These are phyloP conservation scores for Sebastes fasciatus DNA, from an alignment of 2,113 vertebrate species.

Conservation along the genomic window DNA sequence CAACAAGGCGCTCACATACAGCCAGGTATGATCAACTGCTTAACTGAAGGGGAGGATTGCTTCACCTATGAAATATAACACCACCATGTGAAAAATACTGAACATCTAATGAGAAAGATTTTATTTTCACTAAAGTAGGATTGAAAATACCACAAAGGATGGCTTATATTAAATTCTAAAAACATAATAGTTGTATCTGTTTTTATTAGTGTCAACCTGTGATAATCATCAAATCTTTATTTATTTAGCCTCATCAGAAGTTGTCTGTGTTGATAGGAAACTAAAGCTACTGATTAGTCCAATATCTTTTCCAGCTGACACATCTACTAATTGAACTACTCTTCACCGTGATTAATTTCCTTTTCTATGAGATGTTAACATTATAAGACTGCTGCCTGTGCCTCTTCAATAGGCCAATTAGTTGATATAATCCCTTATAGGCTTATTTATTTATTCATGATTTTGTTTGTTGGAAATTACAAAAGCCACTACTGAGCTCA, in stretches of 20 bases:
- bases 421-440: background rate
- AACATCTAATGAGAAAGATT: background rate
- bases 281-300: background rate
- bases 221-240: background rate
- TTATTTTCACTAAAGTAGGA: background rate
- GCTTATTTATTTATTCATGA: background rate
- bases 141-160: background rate
- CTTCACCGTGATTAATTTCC: background rate
- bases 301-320: background rate
- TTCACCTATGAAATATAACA: background rate
- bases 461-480: background rate
- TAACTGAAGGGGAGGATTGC: background rate
- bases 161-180: background rate
- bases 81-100: background rate
- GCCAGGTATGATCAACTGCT: conserved; percentile 85
- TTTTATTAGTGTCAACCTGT: background rate
- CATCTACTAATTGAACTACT: background rate
- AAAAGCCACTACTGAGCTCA: background rate
- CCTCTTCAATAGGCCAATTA: background rate
- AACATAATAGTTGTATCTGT: background rate
- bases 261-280: background rate
- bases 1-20: conserved; percentile 87
- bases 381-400: background rate
- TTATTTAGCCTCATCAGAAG: background rate
- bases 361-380: background rate